Evolutionary conservation across 2,888 invertebrate genomes (phyloP).

Genomic region (Caenorhabditis virilis): DNA sequence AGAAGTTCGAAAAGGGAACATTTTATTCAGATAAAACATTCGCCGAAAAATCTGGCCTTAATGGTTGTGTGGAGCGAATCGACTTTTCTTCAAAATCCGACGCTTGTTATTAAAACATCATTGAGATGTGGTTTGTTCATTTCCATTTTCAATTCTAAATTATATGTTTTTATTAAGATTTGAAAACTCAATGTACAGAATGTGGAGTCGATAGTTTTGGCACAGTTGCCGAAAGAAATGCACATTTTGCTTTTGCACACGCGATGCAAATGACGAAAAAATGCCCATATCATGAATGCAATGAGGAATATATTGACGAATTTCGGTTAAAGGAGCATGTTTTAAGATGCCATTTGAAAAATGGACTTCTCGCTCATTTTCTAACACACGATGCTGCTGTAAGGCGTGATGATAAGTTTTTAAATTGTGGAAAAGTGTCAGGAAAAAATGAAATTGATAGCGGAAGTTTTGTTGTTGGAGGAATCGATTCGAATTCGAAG

Average conservation of each 20-base stretch:
- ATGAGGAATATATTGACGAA: neutral
- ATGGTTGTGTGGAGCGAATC: neutral
- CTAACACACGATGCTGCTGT: too few species aligned
- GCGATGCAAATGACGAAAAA: neutral
- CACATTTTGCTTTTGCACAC: neutral
- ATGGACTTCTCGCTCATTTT: slow-evolving; percentile 1
- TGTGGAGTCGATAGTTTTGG: neutral
- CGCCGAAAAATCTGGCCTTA: neutral
- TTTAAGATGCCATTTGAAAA: neutral
- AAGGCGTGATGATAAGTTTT: too few species aligned
- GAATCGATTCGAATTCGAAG: too few species aligned
- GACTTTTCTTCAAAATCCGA: too few species aligned
- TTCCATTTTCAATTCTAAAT: too few species aligned
- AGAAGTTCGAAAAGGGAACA: neutral
- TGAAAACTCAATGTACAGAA: too few species aligned
- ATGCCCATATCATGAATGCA: neutral
- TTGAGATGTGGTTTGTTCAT: too few species aligned
- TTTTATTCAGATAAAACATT: neutral
- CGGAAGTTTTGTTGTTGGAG: too few species aligned
- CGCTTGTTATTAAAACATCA: too few species aligned
- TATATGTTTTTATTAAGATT: too few species aligned
- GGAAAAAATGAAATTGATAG: too few species aligned
- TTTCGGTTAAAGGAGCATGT: neutral
- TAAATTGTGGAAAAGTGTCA: too few species aligned
- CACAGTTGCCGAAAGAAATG: neutral